Base-by-base conservation (phyloP, 2,888 invertebrate genomes). In the Eucriotettix oculatus region DNA sequence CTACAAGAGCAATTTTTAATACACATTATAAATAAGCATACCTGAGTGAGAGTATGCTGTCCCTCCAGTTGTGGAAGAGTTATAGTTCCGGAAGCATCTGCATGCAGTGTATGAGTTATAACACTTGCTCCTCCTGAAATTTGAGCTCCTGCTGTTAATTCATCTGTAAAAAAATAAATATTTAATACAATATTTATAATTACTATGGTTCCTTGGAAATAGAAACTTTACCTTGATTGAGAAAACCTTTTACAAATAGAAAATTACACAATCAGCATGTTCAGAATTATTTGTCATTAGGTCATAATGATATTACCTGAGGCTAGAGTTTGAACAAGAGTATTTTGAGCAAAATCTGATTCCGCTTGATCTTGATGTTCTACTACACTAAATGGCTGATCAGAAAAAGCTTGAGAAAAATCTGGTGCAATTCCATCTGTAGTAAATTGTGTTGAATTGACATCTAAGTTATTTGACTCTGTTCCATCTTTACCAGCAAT, bases 1-100 rank as follows among this genome's bases (percentile, higher is more conserved):
- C 5, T 14, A 9, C n/a, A 2, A 48, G n/a, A 48, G 12, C 12
- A 48, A 48, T 14, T 48, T 14, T 48, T 48, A 48, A 48, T 14
- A 48, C 48, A 48, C 9, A 48, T 48, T 12, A 29, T 7, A 29
- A 29, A 7, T 29, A 29, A 29, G 29, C 54, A 40, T 69, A 72
- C 72, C 64, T 72, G 69, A 14, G 72, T 71, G n/a, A 73, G 66
- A n/a, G 70, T 68, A 65, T 70, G 70, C 61, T 72, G 71, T 12
- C 68, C 69, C 10, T 69, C 66, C 63, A 71, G 71, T 63, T 69
- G 68, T 52, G 73, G 70, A 57, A 74, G 64, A 41, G 73, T 71
- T 56, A 74, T 70, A 16, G 73, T 71, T 54, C 73, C 72, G 48
- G 70, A 70, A 64, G 71, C 71, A 63, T 73, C 72, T 14, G 72